A percentile compares a stretch with the other conserved stretches of the same genome.
phyloP scores from a whole-genome alignment of 2,888 invertebrate species.

The Tipula helvola region DNA sequence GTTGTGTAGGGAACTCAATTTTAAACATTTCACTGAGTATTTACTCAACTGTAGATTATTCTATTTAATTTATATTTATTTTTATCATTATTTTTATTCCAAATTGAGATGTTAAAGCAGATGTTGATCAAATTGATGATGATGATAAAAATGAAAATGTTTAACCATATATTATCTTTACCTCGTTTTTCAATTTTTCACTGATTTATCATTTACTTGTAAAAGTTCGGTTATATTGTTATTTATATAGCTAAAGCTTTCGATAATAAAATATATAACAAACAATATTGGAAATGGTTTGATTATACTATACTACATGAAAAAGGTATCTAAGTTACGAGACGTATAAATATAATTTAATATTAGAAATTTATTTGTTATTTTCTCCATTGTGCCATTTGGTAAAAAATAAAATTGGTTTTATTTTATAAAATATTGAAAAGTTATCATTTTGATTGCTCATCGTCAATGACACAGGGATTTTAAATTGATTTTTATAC shows the following conservation, averaged over 20 bases:
- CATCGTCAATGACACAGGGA: not conserved
- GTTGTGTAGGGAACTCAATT: not conserved
- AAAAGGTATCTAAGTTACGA: not conserved
- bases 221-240: not conserved
- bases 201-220: not conserved
- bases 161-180: not conserved
- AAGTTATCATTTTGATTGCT: not conserved
- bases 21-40: slow-evolving; percentile 8
- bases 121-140: not conserved
- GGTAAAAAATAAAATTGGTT: not conserved
- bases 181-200: not conserved
- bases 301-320: not conserved
- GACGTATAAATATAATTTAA: not conserved
- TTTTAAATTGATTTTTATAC: not conserved
- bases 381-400: not conserved
- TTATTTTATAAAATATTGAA: not conserved
- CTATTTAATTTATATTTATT: not conserved
- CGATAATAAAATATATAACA: not conserved
- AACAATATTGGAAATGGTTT: not conserved
- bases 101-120: not conserved
- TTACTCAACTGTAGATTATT: slow-evolving; percentile 5
- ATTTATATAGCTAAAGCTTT: not conserved
- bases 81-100: not conserved
- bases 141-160: not conserved
- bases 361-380: not conserved